Base-by-base conservation (phyloP, 1,140 invertebrate genomes). In the Cyrtorhinus lividipennis region DNA sequence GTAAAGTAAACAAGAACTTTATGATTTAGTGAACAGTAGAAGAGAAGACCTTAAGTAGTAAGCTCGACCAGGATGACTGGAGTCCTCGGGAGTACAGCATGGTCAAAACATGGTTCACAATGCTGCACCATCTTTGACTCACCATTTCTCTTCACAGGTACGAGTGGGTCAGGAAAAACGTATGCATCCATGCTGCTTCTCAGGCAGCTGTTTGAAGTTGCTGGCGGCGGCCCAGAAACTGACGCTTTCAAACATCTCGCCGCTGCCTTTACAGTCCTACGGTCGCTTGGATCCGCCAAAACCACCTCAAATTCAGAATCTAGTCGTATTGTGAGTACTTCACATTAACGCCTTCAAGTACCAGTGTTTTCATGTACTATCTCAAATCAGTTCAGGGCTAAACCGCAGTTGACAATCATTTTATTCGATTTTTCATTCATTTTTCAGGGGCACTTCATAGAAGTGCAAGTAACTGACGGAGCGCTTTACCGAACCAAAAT, bases 221-320 rank as follows among this genome's bases (percentile, higher is more conserved):
- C 92, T 18, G 92, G 92, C 48, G 91, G 90, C 62, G 92, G 92
- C 12, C 87, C 89, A 0, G 92, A 95, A 76, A 95, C 92, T 1
- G 92, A 95, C 75, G 89, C 92, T n/a, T 96, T 94, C 72, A 95
- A 95, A 76, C 92, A 95, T 74, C 79, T 97, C 62, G 88, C 90
- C 0, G 92, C 92, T 22, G 90, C 92, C 13, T 92, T 97, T 72
- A 95, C 92, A 22, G 92, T 95, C 13, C 80, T 95, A 25, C 79
- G 91, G 62, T 92, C 92, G 0, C 79, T 97, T 53, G 92, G 91
- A 56, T 90, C 88, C 24, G 92, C 92, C 2, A 90, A 90, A 73
- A 95, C 92, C 8, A 81, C 82, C 23, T 86, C 85, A 61, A 96
- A 95, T 74, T 86, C 88, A 5, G 89, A 96, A 79, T 93, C 91